Evolutionary conservation across 2,113 vertebrate genomes (phyloP).

Genomic region (Myotis davidii): DNA sequence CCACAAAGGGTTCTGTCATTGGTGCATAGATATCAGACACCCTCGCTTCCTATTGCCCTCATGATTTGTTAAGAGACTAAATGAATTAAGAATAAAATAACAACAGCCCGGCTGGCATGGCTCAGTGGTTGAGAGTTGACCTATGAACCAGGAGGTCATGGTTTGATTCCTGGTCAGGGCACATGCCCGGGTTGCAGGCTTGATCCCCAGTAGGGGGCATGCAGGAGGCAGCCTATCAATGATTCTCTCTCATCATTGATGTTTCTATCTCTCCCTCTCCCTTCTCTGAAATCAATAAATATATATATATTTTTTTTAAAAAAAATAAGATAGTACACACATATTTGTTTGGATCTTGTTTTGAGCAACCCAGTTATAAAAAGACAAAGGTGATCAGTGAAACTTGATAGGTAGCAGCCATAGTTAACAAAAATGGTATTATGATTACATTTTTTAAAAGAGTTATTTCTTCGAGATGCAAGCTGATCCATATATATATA

Average conservation of each 20-base stretch:
- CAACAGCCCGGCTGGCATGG: no score
- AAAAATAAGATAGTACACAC: background rate
- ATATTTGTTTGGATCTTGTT: background rate
- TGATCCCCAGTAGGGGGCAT: no score
- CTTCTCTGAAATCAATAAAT: no score
- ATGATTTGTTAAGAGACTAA: background rate
- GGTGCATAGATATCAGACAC: background rate
- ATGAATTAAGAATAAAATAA: background rate
- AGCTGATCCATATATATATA: background rate
- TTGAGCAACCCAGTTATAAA: background rate
- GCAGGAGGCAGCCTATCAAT: no score
- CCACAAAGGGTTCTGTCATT: background rate
- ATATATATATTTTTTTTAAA: no score
- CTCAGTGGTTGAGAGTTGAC: no score
- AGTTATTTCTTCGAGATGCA: background rate
- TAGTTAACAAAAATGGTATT: background rate
- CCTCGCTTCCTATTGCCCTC: background rate
- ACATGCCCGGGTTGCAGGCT: no score
- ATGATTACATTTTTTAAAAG: background rate
- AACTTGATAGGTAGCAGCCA: background rate
- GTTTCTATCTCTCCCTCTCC: no score
- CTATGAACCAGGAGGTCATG: no score
- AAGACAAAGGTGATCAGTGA: background rate
- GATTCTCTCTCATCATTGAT: no score
- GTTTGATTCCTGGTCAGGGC: no score